Evolutionary conservation across 1,140 invertebrate species (phyloP).

Genomic region (Trachymyrmex septentrionalis): DNA sequence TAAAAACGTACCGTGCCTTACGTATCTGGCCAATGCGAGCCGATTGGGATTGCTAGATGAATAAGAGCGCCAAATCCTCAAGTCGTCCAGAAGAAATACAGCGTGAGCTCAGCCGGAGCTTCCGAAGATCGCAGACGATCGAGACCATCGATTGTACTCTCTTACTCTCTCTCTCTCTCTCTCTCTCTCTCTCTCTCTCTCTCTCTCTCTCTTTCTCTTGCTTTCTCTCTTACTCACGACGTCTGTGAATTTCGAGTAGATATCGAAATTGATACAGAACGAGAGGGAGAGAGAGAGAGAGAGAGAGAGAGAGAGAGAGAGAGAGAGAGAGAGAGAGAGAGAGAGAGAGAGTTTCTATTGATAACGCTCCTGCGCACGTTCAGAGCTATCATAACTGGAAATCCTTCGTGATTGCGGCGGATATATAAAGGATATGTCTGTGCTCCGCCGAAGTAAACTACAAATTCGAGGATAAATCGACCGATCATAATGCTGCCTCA

Average conservation of each 20-base stretch:
- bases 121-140: slow-evolving; percentile 50
- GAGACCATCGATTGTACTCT: slow-evolving; percentile 31
- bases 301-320: slow-evolving; percentile 2
- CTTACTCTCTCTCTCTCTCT: background rate
- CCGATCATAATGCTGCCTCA: slow-evolving; percentile 16
- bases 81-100: slow-evolving; percentile 48
- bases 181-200: background rate
- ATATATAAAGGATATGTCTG: slow-evolving; percentile 57
- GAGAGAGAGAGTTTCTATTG: slow-evolving; percentile 31
- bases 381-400: slow-evolving; percentile 61
- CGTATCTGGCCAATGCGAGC: slow-evolving; percentile 50
- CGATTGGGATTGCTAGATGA: slow-evolving; percentile 62
- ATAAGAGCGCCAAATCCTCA: slow-evolving; percentile 58
- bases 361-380: slow-evolving; percentile 42
- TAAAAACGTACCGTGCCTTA: slow-evolving; percentile 55
- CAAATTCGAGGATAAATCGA: slow-evolving; percentile 57
- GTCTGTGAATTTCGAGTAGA: slow-evolving; percentile 57
- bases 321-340: slow-evolving; percentile 3
- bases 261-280: slow-evolving; percentile 54
- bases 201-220: background rate
- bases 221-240: slow-evolving; percentile 2
- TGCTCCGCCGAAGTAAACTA: slow-evolving; percentile 43
- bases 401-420: slow-evolving; percentile 61
- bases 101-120: slow-evolving; percentile 63
- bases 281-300: background rate